Base-by-base conservation (phyloP, 2,113 vertebrate genomes). In the Paramisgurnus dabryanus region DNA sequence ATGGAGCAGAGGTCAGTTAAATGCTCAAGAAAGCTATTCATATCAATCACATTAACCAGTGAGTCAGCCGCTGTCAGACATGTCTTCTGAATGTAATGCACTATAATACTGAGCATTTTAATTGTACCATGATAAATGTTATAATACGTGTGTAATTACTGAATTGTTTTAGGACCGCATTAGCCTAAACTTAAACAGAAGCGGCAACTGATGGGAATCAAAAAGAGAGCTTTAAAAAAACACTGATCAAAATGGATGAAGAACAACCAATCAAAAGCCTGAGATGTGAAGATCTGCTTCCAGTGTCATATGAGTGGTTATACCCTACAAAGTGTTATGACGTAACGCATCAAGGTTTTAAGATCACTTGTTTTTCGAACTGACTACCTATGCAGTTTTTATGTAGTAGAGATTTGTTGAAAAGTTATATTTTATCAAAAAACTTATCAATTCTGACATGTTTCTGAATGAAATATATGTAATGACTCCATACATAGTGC, bases 221-320 rank as follows among this genome's bases (percentile, higher is more conserved):
- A 55, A 58, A 58, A 58, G 82, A 77, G 18, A 82, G 87, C 85
- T 91, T 88, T 4, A 89, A 86, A 72, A 95, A 96, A 60, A 94
- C 95, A 8, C 93, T 95, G 27, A 95, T 97, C 0, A 94, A 97
- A 41, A 95, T 96, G 40, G 94, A 96, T 27, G 95, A 96, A 0
- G 94, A 95, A 0, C 95, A 82, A 87, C 89, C 92, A 90, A 93
- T 5, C 95, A 82, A 7, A 92, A 94, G 57, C 92, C 95, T 77
- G 96, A 98, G 85, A 98, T 98, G 96, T 98, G 92, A 88, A 49
- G 27, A 5, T 39, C 69, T 72, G 34, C 34, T n/a, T 71, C 49
- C 55, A 53, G 17, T 57, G 50, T 40, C 69, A 55, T 15, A 34
- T 72, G 34, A 60, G 6, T 45, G 55, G 39, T n/a, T 22, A 22